Evolutionary conservation across 2,888 invertebrate species (phyloP).

Genomic region (Margaritifera margaritifera): DNA sequence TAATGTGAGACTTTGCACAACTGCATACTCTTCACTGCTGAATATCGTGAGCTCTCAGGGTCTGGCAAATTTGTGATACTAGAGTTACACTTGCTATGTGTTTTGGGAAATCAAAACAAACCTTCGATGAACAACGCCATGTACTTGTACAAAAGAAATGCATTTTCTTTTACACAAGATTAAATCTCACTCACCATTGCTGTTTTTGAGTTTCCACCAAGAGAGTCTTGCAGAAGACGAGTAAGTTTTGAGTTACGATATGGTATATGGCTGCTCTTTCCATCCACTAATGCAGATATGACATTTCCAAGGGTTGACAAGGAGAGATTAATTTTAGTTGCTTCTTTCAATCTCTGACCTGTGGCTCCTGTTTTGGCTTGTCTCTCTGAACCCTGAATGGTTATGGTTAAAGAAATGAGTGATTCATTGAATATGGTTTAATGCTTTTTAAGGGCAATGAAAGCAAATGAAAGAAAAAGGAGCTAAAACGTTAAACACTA

Average conservation of each 20-base stretch:
- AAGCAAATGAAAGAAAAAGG: too few species aligned
- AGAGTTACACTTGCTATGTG: too few species aligned
- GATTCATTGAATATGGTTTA: slow-evolving; percentile 8
- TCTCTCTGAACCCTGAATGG: slow-evolving; percentile 90
- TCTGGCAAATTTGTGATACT: too few species aligned
- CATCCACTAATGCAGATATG: slow-evolving; percentile 97
- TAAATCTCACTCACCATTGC: slow-evolving; percentile 72
- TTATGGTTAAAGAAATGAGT: too few species aligned
- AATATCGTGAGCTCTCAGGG: too few species aligned
- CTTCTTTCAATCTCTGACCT: slow-evolving; percentile 93
- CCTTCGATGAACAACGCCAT: too few species aligned
- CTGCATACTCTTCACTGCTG: too few species aligned
- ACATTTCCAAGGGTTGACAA: slow-evolving; percentile 98
- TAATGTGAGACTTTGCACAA: too few species aligned
- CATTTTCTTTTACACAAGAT: too few species aligned
- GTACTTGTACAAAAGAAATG: too few species aligned
- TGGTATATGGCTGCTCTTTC: slow-evolving; percentile 96
- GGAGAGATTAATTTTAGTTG: slow-evolving; percentile 97
- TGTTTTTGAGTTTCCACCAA: slow-evolving; percentile 88
- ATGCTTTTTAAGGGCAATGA: neutral
- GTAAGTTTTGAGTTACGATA: slow-evolving; percentile 99
- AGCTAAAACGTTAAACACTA: too few species aligned
- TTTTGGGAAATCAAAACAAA: too few species aligned
- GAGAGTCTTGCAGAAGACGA: slow-evolving; percentile 88
- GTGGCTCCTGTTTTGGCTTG: slow-evolving; percentile 97